A percentile compares a stretch with the other conserved stretches of the same genome.
Evolutionary conservation across 2,888 invertebrate genomes (phyloP).

Genomic region (Catonia carolina): DNA sequence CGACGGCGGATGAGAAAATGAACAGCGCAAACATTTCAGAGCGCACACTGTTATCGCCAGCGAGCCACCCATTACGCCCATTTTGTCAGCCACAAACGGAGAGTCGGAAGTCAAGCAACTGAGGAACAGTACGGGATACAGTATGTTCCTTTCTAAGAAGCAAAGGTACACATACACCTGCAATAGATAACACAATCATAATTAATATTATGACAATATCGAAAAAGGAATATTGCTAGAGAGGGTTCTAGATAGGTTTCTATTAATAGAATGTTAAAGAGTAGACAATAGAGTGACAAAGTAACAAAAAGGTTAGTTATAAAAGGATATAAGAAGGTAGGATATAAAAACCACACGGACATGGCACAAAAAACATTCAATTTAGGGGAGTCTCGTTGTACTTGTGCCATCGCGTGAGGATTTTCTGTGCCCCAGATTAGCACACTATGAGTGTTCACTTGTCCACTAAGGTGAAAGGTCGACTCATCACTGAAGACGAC

Average conservation of each 20-base stretch:
- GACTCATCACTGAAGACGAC: no score
- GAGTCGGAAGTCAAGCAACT: slow-evolving; percentile 84
- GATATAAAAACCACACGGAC: no score
- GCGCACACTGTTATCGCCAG: slow-evolving; percentile 81
- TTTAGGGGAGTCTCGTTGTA: no score
- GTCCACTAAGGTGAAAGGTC: no score
- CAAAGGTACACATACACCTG: slow-evolving; percentile 79
- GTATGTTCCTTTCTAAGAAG: slow-evolving; percentile 83
- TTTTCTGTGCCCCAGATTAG: no score
- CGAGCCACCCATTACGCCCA: slow-evolving; percentile 70
- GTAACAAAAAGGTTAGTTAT: no score
- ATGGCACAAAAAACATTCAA: no score
- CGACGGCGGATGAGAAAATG: slow-evolving; percentile 84
- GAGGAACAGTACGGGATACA: slow-evolving; percentile 87
- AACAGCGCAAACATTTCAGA: slow-evolving; percentile 79
- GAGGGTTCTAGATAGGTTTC: neutral
- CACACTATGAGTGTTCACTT: no score
- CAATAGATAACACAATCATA: slow-evolving; percentile 31
- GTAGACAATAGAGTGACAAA: no score
- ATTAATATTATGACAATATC: neutral
- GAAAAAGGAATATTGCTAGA: neutral
- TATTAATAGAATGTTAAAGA: no score
- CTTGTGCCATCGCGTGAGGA: no score
- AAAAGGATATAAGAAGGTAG: no score
- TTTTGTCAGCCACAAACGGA: slow-evolving; percentile 64